Evolutionary conservation across 2,888 invertebrate genomes (phyloP), one percentile per base, ranked within the genome.

Genomic region (Stenodera caucasica): DNA sequence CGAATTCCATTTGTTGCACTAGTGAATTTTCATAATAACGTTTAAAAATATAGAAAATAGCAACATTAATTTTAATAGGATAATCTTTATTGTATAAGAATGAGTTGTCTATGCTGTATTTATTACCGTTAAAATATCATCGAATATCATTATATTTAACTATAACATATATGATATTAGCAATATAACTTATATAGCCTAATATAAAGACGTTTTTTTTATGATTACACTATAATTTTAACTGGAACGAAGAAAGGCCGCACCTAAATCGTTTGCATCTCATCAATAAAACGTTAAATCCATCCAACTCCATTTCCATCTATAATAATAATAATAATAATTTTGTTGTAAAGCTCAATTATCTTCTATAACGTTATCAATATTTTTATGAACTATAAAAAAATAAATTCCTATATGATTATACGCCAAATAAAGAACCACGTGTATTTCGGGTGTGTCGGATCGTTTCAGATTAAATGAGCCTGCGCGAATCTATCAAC

Each of bases 391-490:
- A 40, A 40, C 37, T 63, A 59, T 59, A 56, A n/a, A 50, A 57
- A 60, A 63, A 63, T 60, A 63, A 63, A 63, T 63, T 60, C 18
- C 56, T 40, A 58, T 53, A 58, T 59, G 56, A 60, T 63, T 61
- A 65, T 52, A 65, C 60, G 35, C 59, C 63, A 58, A 67, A 53
- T 53, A 29, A 51, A 52, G 14, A 52, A 58, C 58, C 64, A 65
- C 67, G 64, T 69, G 64, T 64, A 63, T 53, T 61, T 64, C 60
- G 66, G 67, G 65, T 57, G 61, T 63, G 63, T 64, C 64, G 65
- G 60, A 54, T 67, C 65, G 64, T 65, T 66, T 65, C 53, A 59
- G 55, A 52, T 55, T 33, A 62, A 63, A 64, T 58, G 61, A 56
- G 60, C 58, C 62, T 65, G 62, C 62, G 58, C 60, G 49, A 51